Evolutionary conservation across 2,797 vertebrate genomes (phyloP), one percentile per base, ranked within the genome.

Genomic region (Rhabdomys pumilio): DNA sequence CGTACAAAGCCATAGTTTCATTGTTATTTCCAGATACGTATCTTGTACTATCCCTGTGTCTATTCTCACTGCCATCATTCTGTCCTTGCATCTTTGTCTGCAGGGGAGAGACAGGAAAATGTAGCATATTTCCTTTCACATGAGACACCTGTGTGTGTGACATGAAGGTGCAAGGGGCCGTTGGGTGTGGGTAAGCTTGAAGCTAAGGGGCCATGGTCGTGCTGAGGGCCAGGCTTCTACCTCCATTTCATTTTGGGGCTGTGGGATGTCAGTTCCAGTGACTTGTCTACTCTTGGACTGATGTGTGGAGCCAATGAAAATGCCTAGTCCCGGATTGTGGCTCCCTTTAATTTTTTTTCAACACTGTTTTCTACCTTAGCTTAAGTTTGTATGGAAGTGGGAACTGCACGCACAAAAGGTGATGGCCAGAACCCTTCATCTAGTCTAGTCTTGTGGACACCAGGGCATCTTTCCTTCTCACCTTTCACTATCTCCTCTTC

Each of bases 281-380:
- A 76, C n/a, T 41, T 41, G 69, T 57, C 34, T 75, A 24, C 12
- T 73, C 82, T 75, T 41, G 26, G 19, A 17, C 34, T 63, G 44
- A 26, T 89, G 19, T 73, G 38, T 34, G 41, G 55, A 31, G 17
- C 50, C 47, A 15, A 0, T 61, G 34, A 4, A 81, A 4, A 22
- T 59, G 19, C 24, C 26, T 59, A 93, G 26, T 31, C 47, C 61
- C 34, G 59, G 79, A 59, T 4, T 22, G 5, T 75, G 67, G 6
- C 29, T 50, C 73, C 44, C 26, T 94, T 26, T 41, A 10, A 34
- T 55, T 65, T 75, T 63, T 34, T 38, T 19, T 61, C 22, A 65
- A 3, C n/a, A 19, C 14, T 93, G 5, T 85, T 90, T 97, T 81
- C 57, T 87, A 72, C 79, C 69, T 61, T 93, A 80, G 20, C 53